Conservation (phyloP, 2,797 vertebrate genomes). For the Margarornis squamiger region DNA sequence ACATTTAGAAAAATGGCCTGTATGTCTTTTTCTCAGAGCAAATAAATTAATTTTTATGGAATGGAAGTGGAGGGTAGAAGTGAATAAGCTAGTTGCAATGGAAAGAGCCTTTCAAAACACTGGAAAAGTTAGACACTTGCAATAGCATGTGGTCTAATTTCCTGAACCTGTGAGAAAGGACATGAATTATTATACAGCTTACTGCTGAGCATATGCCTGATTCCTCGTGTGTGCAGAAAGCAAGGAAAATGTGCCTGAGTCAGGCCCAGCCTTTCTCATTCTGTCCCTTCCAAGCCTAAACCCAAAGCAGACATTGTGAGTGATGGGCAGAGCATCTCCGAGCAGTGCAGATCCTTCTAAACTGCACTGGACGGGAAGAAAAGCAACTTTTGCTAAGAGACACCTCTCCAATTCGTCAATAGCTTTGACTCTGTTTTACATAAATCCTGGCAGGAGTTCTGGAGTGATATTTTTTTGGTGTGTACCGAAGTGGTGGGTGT, state of each 20-base stretch:
- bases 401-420: neutral
- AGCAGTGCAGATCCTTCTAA: neutral
- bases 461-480: neutral
- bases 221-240: neutral
- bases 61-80: conserved; percentile 17
- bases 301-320: neutral
- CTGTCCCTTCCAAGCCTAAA: neutral
- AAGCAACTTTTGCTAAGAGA: neutral
- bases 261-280: neutral
- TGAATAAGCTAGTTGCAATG: conserved; percentile 49
- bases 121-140: conserved; percentile 51
- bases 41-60: conserved; percentile 60
- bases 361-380: neutral
- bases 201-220: neutral
- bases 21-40: conserved; percentile 33
- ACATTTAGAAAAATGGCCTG: conserved; percentile 14
- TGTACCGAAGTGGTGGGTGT: neutral
- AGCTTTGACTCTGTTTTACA: neutral
- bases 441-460: neutral
- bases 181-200: conserved; percentile 33
- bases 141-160: conserved; percentile 65
- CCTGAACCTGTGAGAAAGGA: conserved; percentile 45
- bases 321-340: neutral
- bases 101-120: conserved; percentile 53
- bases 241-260: neutral